Evolutionary conservation across 2,113 vertebrate genomes (phyloP).

Genomic region (Hippocampus zosterae): DNA sequence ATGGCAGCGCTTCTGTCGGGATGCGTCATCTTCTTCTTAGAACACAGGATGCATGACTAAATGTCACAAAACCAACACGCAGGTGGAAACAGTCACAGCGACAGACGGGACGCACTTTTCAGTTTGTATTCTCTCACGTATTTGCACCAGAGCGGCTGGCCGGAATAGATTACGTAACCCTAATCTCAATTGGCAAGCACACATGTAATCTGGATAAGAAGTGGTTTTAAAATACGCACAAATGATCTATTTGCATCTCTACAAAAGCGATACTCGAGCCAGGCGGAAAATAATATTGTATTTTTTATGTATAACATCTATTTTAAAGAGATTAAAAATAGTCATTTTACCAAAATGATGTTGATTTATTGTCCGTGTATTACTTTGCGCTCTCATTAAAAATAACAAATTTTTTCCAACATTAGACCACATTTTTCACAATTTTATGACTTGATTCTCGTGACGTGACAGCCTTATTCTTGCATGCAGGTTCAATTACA

Average conservation of each 20-base stretch:
- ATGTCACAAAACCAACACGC: neutral
- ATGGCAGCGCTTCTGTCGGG: neutral
- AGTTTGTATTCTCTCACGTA: neutral
- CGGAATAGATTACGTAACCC: slow-evolving; percentile 19
- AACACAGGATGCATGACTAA: slow-evolving; percentile 16
- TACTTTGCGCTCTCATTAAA: too few relatives aligned
- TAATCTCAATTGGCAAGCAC: neutral
- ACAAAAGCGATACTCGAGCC: too few relatives aligned
- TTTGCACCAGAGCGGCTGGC: neutral
- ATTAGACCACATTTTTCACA: too few relatives aligned
- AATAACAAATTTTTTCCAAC: too few relatives aligned
- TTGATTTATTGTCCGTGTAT: too few relatives aligned
- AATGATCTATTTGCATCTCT: neutral
- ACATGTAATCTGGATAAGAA: neutral
- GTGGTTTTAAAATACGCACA: neutral
- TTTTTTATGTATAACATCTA: too few relatives aligned
- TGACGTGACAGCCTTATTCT: too few relatives aligned
- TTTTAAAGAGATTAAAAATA: too few relatives aligned
- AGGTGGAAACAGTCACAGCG: slow-evolving; percentile 15
- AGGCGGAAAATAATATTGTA: neutral
- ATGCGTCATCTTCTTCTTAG: neutral
- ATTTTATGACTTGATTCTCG: too few relatives aligned
- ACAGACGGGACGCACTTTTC: neutral
- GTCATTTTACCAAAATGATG: too few relatives aligned
- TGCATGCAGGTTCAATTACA: too few relatives aligned